Evolutionary conservation across 2,888 invertebrate genomes (phyloP).

Genomic region (Catocala sponsa): DNA sequence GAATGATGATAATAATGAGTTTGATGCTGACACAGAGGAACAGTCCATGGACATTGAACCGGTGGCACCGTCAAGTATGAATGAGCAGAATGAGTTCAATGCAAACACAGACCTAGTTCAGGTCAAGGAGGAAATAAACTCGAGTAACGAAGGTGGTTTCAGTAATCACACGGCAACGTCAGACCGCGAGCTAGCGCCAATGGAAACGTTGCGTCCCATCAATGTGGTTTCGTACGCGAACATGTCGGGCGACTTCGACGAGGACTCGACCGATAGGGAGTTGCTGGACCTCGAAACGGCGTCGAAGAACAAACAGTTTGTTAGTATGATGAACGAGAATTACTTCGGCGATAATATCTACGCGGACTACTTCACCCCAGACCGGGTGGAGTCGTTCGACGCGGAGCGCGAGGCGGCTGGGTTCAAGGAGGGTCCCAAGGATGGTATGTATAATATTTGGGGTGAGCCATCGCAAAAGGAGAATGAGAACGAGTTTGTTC

Average conservation of each 20-base stretch:
- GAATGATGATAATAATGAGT: conserved; percentile 63
- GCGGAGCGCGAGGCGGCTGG: conserved; percentile 64
- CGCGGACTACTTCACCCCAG: conserved; percentile 82
- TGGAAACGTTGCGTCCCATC: conserved; percentile 77
- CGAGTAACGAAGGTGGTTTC: conserved; percentile 73
- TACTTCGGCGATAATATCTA: conserved; percentile 85
- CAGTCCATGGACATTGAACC: conserved; percentile 80
- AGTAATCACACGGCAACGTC: conserved; percentile 68
- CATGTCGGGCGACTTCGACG: conserved; percentile 75
- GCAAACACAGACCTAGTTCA: conserved; percentile 61
- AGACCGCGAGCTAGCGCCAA: conserved; percentile 60
- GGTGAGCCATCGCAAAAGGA: conserved; percentile 80
- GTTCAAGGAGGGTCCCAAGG: conserved; percentile 70
- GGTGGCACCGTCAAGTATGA: conserved; percentile 60
- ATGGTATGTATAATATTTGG: conserved; percentile 73
- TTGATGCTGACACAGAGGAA: conserved; percentile 77
- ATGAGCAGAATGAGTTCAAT: conserved; percentile 53
- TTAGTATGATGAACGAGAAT: conserved; percentile 83
- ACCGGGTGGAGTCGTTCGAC: conserved; percentile 77
- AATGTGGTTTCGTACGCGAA: conserved; percentile 79
- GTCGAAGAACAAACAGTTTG: conserved; percentile 81
- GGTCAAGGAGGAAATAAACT: conserved; percentile 78
- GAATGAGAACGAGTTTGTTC: conserved; percentile 77
- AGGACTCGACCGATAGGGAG: conserved; percentile 78
- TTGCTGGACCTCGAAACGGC: conserved; percentile 76